Base-by-base conservation (phyloP, 2,113 vertebrate species). In the Sardina pilchardus region DNA sequence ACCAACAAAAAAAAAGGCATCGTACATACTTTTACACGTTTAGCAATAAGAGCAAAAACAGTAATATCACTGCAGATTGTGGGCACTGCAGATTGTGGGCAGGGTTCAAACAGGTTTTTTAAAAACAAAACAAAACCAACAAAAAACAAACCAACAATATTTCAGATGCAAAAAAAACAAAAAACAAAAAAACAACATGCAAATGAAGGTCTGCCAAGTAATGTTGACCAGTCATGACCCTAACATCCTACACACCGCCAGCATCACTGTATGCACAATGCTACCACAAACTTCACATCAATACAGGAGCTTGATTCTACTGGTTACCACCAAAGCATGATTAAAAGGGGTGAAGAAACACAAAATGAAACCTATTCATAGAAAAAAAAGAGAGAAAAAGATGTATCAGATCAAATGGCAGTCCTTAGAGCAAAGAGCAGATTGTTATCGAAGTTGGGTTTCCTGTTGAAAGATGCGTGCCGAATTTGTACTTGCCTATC, bases 241-340 rank as follows among this genome's bases (percentile, higher is more conserved):
- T 83, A 85, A 90, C 88, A 88, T 86, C 63, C 91, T 86, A 86
- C 89, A 90, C 53, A 90, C 92, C 90, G 90, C 78, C 82, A 67
- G n/a, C 63, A 67, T 67, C 63, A 67, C 63, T 67, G 63, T 30
- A 12, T 30, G 30, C 63, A 67, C 63, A 67, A 67, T 81, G 84
- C 30, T 84, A 90, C 87, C 85, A 89, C 67, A 82, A 59, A 39
- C 83, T 47, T 44, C 42, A 84, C 36, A 84, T 8, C 56, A 75
- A 67, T 75, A 84, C 63, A 47, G 19, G 12, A 7, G 36, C 59
- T 26, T 45, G 30, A 80, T 19, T 45, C 44, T 56, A 81, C 47
- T 80, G 39, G 50, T 81, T 82, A 86, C 84, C 81, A 81, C 43
- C 42, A 12, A 82, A 81, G 53, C 85, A 6, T 59, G 48, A 81